phyloP scores from a whole-genome alignment of 1,140 invertebrate genomes.

The Coenobita brevimanus region DNA sequence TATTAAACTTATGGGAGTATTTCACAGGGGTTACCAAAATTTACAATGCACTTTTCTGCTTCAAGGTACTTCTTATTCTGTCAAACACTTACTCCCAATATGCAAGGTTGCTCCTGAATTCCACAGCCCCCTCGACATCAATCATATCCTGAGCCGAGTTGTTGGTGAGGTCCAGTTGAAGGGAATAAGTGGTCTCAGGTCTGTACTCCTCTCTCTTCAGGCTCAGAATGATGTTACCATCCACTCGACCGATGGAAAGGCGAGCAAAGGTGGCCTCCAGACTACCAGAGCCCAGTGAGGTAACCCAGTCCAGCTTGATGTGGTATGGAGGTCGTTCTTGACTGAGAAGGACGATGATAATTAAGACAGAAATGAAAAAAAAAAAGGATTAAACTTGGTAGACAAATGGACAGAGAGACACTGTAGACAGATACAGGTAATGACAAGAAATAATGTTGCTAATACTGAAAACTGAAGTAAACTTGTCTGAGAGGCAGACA shows the following conservation, averaged over 20 bases:
- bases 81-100: constrained; percentile 67
- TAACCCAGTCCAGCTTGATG: constrained; percentile 44
- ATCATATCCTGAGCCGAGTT: constrained; percentile 44
- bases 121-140: constrained; percentile 37
- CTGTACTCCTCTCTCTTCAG: neutral
- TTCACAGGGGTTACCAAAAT: too few relatives aligned
- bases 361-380: neutral
- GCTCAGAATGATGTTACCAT: constrained; percentile 26
- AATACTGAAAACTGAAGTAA: neutral
- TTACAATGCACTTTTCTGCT: too few relatives aligned
- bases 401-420: neutral
- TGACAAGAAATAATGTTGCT: neutral
- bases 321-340: constrained; percentile 28
- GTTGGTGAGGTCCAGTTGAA: constrained; percentile 51
- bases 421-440: neutral
- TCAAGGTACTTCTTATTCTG: too few relatives aligned
- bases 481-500: too few relatives aligned
- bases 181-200: constrained; percentile 31
- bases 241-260: constrained; percentile 29
- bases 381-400: too few relatives aligned
- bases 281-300: constrained; percentile 25
- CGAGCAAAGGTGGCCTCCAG: constrained; percentile 33
- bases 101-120: constrained; percentile 55
- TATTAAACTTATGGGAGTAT: too few relatives aligned
- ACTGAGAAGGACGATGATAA: neutral